Base-by-base conservation (phyloP, 1,140 invertebrate genomes). In the Eupristina koningsbergeri region DNA sequence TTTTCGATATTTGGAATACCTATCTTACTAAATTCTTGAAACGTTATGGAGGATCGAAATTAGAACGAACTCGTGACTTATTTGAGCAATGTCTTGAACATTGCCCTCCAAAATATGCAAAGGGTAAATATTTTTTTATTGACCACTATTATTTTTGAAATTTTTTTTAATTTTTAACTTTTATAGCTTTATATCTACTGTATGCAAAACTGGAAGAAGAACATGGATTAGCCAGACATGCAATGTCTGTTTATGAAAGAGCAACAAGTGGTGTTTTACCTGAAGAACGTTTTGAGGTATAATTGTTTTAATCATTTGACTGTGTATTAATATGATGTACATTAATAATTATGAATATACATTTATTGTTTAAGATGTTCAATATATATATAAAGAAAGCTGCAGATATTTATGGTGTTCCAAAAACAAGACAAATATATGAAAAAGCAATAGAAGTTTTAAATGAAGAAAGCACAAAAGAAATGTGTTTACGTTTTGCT, bases 131-230 rank as follows among this genome's bases (percentile, higher is more conserved):
- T 31, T 13, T 22, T 19, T 36, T 29, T 39, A 3, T 47, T 45
- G 11, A 45, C 11, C 41, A 31, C n/a, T 34, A 77, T 26, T 9
- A 13, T 22, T 3, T 26, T 58, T 58, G 26, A 26, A 58, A 58
- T 58, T 64, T 34, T 15, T 64, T 64, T 64, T 64, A 64, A 67
- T 34, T 36, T 29, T 36, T 31, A 47, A 73, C 13, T 84, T 69
- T 77, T 92, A 64, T 86, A 95, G 96, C 95, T 75, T 95, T 99
- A 84, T 99, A 98, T 92, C 93, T 99, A 71, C 91, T 99, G 0
- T 99, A 99, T 93, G 98, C 98, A 0, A 99, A 99, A 93, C 93
- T 99, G 85, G 99, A 99, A 93, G 99, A 99, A 93, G 97, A 99
- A 87, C 96, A 99, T 93, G 99, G 99, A 2, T 94, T 99, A 87